Base-by-base conservation (phyloP, 37 sponge, comb jelly and placozoan genomes). In the Chondrosia reniformis region DNA sequence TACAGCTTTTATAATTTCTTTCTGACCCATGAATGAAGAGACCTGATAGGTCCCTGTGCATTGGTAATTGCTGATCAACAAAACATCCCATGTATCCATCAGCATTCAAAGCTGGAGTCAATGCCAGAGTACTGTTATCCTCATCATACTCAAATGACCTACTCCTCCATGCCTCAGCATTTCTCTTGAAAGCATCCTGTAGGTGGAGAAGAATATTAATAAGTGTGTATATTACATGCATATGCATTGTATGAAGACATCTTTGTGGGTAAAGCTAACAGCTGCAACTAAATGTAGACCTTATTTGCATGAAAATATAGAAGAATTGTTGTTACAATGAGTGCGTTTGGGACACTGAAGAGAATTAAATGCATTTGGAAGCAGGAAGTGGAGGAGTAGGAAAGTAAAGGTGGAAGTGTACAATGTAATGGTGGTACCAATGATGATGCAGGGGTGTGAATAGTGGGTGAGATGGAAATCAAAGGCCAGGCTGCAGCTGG, bases 41-140 rank as follows among this genome's bases (percentile, higher is more conserved):
- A 1, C 72, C 72, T 40, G 10, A 21, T n/a, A 69, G 13, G 36
- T 69, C 72, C 24, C 72, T 69, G 2, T 41, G 1, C 43, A 31
- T 69, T 1, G 72, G 43, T 40, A 33, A 36, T 34, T 1, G 6
- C 9, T 37, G 37, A 37, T 81, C 81, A 8, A 33, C 15, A 37
- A 81, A 81, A n/a, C 81, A 81, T 28, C 81, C 81, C 32, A 81
- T 54, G 42, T 81, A 81, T 4, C 81, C 81, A 55, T 65, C 39
- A 8, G 9, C 15, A 38, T 71, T 28, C 58, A 56, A 56, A 19
- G 73, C 33, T 71, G 72, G 81, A 52, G 34, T 46, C 9, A 56
- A 36, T 27, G 73, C 28, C 33, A 71, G 71, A 0, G 81, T 71
- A 39, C 28, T 69, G 57, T 81, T 81, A n/a, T 52, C 73, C 40